Base-by-base conservation (phyloP, 2,113 vertebrate genomes). In the Alouatta palliata region DNA sequence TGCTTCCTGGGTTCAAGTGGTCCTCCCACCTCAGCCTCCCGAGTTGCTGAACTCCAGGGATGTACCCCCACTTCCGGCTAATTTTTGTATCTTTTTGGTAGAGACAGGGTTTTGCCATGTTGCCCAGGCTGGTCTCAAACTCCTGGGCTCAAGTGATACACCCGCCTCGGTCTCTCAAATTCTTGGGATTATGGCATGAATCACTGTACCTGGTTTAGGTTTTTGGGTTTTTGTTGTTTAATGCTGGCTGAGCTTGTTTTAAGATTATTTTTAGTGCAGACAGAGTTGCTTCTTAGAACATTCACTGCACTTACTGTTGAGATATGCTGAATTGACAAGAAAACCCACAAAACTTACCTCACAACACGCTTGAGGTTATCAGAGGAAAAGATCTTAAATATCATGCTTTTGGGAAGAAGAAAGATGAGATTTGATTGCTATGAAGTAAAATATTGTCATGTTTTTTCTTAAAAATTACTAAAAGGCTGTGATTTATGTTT, bases 301-400 rank as follows among this genome's bases (percentile, higher is more conserved):
- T 76, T 88, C 40, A 19, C 43, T 84, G 68, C 86, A 66, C 27
- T 96, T 91, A 76, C 75, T 97, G 80, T 90, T 96, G 61, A 98
- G 83, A 88, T 95, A 80, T 68, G 45, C 61, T 96, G 73, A 8
- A 95, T 95, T 97, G 89, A 87, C 93, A 92, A 96, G 83, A 68
- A 76, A 96, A 56, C 32, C 92, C 89, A 93, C 77, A 80, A 91
- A 79, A 40, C 45, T 68, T 27, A 92, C 83, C 97, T 96, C 95
- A 86, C 8, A 23, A 68, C 35, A 52, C 35, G 52, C 75, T 92
- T 86, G 84, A 87, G 90, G 17, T 94, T 95, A 17, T 75, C 94
- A 96, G 61, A 96, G 85, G 89, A 95, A 84, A 90, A 92, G 73
- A 40, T 97, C 86, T 97, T 61, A 93, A 79, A 64, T 97, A 93